phyloP scores from a whole-genome alignment of 2,113 vertebrate species.

The Miniopterus natalensis region DNA sequence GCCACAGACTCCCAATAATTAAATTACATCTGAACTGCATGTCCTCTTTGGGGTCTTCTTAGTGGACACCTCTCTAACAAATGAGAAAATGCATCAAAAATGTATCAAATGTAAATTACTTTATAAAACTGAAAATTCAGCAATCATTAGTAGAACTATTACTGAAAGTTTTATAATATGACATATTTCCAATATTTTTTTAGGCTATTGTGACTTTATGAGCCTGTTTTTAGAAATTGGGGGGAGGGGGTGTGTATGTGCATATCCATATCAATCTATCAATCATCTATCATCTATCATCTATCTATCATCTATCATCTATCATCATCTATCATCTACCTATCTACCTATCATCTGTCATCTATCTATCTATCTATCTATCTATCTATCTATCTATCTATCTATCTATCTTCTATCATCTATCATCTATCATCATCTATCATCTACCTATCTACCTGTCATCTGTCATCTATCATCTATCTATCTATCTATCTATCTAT shows the following conservation, averaged over 20 bases:
- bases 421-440: too few species aligned
- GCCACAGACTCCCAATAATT: background rate
- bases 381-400: too few species aligned
- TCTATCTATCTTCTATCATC: too few species aligned
- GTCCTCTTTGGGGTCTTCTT: rapidly evolving
- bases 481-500: too few species aligned
- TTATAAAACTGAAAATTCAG: background rate
- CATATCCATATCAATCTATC: too few species aligned
- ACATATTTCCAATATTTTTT: background rate
- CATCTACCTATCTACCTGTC: too few species aligned
- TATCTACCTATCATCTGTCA: too few species aligned
- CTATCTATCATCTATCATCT: too few species aligned
- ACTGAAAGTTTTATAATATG: background rate
- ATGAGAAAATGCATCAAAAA: background rate
- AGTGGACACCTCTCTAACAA: background rate
- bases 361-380: too few species aligned
- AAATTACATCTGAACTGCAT: background rate
- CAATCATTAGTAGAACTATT: background rate
- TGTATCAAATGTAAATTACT: background rate
- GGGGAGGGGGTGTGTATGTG: background rate
- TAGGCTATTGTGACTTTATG: background rate
- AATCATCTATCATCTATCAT: too few species aligned
- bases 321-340: too few species aligned
- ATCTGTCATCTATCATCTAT: too few species aligned
- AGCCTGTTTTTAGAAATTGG: background rate